Evolutionary conservation across 2,113 vertebrate species (phyloP).

Genomic region (Proteles cristata): DNA sequence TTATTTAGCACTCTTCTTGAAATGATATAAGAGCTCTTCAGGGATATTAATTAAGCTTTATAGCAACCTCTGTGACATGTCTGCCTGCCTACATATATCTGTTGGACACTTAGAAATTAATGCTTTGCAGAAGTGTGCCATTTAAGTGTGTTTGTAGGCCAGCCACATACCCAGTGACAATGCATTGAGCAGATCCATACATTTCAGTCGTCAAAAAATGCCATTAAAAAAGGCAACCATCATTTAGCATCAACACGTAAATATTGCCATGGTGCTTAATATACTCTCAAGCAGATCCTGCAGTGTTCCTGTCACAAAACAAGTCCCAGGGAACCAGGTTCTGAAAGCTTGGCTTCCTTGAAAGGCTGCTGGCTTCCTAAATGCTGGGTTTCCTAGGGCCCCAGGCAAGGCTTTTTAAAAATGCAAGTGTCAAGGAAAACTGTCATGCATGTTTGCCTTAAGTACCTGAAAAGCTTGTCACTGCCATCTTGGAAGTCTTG

Average conservation of each 20-base stretch:
- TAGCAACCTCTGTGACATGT: slow-evolving; percentile 65
- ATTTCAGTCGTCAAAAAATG: slow-evolving; percentile 42
- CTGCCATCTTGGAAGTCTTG: slow-evolving; percentile 72
- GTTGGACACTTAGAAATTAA: slow-evolving; percentile 69
- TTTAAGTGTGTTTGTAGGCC: slow-evolving; percentile 65
- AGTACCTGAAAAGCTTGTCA: slow-evolving; percentile 77
- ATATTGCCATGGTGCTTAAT: not conserved
- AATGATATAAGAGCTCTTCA: slow-evolving; percentile 70
- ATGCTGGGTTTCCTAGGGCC: slow-evolving; percentile 44
- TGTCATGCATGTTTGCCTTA: slow-evolving; percentile 70
- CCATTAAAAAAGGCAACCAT: slow-evolving; percentile 34
- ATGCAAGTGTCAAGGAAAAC: slow-evolving; percentile 77
- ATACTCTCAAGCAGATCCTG: not conserved
- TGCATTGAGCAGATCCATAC: slow-evolving; percentile 11
- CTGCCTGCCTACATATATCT: slow-evolving; percentile 69
- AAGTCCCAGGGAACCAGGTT: slow-evolving; percentile 15
- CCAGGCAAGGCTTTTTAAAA: slow-evolving; percentile 60
- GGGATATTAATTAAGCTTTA: slow-evolving; percentile 80
- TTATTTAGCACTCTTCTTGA: slow-evolving; percentile 65
- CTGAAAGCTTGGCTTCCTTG: slow-evolving; percentile 8
- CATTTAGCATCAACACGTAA: slow-evolving; percentile 59
- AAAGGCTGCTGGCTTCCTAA: slow-evolving; percentile 61
- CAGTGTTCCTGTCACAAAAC: not conserved
- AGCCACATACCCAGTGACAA: slow-evolving; percentile 41
- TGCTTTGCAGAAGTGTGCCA: not conserved